Evolutionary conservation across 2,113 vertebrate genomes (phyloP).

Genomic region (Perca fluviatilis): DNA sequence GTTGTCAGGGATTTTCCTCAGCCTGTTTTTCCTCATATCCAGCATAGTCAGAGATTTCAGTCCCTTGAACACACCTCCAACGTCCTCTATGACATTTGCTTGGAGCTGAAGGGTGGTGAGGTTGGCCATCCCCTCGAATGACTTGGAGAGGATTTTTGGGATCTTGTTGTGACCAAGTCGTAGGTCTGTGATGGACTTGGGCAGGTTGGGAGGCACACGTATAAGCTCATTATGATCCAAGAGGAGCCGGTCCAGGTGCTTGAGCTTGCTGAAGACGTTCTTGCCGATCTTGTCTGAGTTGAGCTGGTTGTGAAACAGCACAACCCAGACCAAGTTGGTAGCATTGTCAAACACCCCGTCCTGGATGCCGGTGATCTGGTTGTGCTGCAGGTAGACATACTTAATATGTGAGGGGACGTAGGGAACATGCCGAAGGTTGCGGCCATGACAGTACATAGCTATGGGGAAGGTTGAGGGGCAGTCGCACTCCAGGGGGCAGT

Average conservation of each 20-base stretch:
- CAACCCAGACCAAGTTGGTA: constrained; percentile 92
- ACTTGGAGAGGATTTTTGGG: constrained; percentile 82
- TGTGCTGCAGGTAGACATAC: constrained; percentile 94
- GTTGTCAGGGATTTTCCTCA: constrained; percentile 87
- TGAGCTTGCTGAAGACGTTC: constrained; percentile 90
- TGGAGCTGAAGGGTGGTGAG: constrained; percentile 90
- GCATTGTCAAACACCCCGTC: constrained; percentile 93
- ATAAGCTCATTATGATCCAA: constrained; percentile 93
- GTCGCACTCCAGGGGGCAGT: constrained; percentile 94
- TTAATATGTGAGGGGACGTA: constrained; percentile 92
- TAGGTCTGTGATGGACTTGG: constrained; percentile 89
- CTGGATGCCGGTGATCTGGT: constrained; percentile 91
- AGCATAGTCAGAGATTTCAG: constrained; percentile 89
- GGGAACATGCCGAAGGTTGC: constrained; percentile 92
- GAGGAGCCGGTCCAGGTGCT: constrained; percentile 89
- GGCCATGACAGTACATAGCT: constrained; percentile 95
- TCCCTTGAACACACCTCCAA: constrained; percentile 87
- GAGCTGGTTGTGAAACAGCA: constrained; percentile 91
- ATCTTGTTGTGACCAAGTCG: constrained; percentile 91
- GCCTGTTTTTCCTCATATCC: constrained; percentile 91
- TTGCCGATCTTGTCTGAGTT: constrained; percentile 91
- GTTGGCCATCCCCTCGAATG: constrained; percentile 88
- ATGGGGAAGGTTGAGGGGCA: constrained; percentile 89
- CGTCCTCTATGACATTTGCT: constrained; percentile 88
- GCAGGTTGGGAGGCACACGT: constrained; percentile 88